These are phyloP conservation scores for Synergus laeviventris DNA, from an alignment of 2,888 invertebrate species.

Conservation along the genomic window DNA sequence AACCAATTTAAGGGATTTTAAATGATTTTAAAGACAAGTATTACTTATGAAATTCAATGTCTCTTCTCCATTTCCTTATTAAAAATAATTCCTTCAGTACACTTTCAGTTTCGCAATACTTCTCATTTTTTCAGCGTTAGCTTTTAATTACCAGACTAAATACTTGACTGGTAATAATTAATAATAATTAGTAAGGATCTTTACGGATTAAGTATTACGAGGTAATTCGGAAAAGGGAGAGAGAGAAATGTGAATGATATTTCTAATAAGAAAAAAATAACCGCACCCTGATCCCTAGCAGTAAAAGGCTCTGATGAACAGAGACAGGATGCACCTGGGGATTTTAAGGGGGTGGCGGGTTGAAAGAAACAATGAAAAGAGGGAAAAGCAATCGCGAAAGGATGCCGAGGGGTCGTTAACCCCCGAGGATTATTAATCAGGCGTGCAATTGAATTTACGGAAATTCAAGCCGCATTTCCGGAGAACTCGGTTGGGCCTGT, in stretches of 20 bases:
- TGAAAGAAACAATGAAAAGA: constrained; percentile 38
- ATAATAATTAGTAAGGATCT: constrained; percentile 17
- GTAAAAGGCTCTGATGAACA: constrained; percentile 16
- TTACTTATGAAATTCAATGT: neutral
- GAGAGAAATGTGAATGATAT: constrained; percentile 10
- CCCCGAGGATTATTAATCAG: constrained; percentile 59
- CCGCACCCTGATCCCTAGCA: neutral
- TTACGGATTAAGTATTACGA: constrained; percentile 2
- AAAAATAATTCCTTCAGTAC: neutral
- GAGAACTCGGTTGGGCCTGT: constrained; percentile 39
- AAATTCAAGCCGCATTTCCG: constrained; percentile 45
- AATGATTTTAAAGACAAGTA: no score
- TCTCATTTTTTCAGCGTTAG: neutral
- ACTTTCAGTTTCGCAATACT: neutral
- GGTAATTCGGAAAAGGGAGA: neutral
- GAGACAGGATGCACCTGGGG: neutral
- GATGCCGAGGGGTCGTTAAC: constrained; percentile 45
- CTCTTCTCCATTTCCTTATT: neutral
- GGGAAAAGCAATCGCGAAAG: constrained; percentile 47
- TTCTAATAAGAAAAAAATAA: constrained; percentile 19
- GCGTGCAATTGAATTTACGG: constrained; percentile 55
- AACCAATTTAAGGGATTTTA: no score
- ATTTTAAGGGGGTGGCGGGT: neutral
- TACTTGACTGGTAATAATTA: neutral
- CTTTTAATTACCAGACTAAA: constrained; percentile 26